Conservation (phyloP, 2,113 vertebrate genomes). For the Urocitellus parryii region DNA sequence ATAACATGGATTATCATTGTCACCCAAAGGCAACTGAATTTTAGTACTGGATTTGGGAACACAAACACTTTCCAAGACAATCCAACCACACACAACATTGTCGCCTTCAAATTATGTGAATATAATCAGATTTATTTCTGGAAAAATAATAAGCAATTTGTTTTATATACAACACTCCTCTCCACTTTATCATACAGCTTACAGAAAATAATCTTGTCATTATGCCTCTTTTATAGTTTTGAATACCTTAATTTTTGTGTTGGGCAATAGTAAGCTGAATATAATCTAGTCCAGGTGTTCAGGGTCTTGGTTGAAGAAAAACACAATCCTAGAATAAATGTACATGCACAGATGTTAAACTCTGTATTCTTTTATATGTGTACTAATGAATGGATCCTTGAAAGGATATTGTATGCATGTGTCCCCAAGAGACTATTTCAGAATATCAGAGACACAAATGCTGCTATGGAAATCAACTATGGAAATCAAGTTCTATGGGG, state of each 20-base stretch:
- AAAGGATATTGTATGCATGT: background rate
- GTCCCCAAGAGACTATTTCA: background rate
- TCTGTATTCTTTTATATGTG: background rate
- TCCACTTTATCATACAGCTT: background rate
- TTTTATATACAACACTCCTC: background rate
- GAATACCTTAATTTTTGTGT: conserved; percentile 28
- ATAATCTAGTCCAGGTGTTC: background rate
- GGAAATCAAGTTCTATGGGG: background rate
- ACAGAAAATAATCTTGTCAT: background rate
- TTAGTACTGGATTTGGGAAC: background rate
- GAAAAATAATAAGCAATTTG: background rate
- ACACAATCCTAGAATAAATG: background rate
- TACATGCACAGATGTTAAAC: background rate
- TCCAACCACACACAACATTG: background rate
- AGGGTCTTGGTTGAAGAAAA: background rate
- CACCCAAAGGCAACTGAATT: background rate
- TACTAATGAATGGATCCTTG: background rate
- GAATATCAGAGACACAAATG: background rate
- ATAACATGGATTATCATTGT: background rate
- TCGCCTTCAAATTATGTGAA: background rate
- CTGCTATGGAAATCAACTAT: background rate
- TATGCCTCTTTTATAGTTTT: background rate
- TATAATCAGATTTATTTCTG: background rate
- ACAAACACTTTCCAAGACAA: background rate
- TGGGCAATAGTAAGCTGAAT: background rate